Evolutionary conservation across 1,140 invertebrate species (phyloP), one percentile per base, ranked within the genome.

Genomic region (Varroa destructor): DNA sequence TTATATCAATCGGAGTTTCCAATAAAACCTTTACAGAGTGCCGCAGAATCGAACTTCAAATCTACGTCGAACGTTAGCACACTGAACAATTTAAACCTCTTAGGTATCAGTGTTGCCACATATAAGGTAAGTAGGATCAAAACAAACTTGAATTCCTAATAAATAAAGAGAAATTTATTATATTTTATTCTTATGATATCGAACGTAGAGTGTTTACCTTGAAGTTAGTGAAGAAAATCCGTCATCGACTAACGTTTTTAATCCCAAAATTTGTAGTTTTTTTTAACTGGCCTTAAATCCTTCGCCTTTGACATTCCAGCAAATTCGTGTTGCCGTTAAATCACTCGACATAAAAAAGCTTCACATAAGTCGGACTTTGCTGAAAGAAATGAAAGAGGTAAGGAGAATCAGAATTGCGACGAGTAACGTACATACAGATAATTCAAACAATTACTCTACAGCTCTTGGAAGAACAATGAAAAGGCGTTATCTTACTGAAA

Each of bases 361-460:
- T 12, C 43, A 71, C 0, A 42, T 78, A 3, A 71, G 73, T 46
- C 73, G 78, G 70, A 58, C 71, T 1, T 12, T 78, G 40, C 72
- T 78, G 1, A 51, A 79, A 43, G 77, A 79, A 67, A 51, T 78
- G 6, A 77, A 77, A 72, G 58, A 76, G 71, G 77, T 77, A 73
- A 71, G 73, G 55, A 14, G 37, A n/a, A 10, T 55, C 25, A 25
- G 25, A 25, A 72, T 12, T 46, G 12, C 56, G 54, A 12, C 70
- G 40, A 8, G 25, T 12, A 14, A 1, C 71, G 42, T 40, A 25
- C 25, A 25, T 25, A 25, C 25, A 25, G 25, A 25, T 25, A 25
- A 25, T 25, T 25, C 25, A 25, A 25, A 25, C 25, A 25, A 25
- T 25, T 25, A 25, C 25, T 25, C 25, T 25, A 25, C 25, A 25